Evolutionary conservation across 92 coral and sea anemone genomes (phyloP).

Genomic region (Siderastrea siderea): DNA sequence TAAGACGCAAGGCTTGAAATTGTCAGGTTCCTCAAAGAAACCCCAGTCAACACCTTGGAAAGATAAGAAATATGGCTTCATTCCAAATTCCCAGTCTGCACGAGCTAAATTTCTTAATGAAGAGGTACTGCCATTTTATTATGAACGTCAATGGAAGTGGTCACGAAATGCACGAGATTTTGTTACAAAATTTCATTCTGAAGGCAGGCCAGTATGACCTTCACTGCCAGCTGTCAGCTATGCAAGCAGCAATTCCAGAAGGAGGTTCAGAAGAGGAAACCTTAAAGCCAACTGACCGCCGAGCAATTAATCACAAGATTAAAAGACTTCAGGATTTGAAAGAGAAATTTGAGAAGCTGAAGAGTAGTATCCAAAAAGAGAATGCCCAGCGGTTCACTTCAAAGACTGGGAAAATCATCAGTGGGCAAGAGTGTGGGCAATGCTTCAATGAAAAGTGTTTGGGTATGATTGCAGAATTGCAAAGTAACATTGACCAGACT

Average conservation of each 20-base stretch:
- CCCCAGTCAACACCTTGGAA: constrained; percentile 46
- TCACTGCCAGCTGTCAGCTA: constrained; percentile 34
- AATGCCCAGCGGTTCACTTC: constrained; percentile 48
- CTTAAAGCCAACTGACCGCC: constrained; percentile 50
- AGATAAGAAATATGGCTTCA: constrained; percentile 42
- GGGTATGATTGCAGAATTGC: constrained; percentile 45
- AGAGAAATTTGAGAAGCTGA: constrained; percentile 52
- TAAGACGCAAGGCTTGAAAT: not conserved
- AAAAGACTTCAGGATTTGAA: constrained; percentile 32
- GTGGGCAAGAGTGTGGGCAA: constrained; percentile 68
- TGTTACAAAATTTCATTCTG: constrained; percentile 45
- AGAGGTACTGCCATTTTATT: constrained; percentile 47
- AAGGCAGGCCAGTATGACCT: constrained; percentile 67
- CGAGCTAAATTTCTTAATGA: constrained; percentile 62
- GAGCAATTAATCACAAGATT: constrained; percentile 29
- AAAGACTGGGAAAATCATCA: constrained; percentile 49
- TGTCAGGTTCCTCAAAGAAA: constrained; percentile 23
- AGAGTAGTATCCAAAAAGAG: constrained; percentile 54
- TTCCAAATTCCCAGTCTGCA: constrained; percentile 45
- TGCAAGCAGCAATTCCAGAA: constrained; percentile 18
- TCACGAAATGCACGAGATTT: constrained; percentile 55
- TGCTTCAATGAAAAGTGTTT: constrained; percentile 55
- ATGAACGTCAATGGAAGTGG: constrained; percentile 50
- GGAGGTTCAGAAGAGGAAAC: constrained; percentile 26
- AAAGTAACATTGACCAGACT: constrained; percentile 50